Percentiles rank a stretch among this genome's conserved stretches.
Evolutionary conservation across 1,140 invertebrate species (phyloP).

Genomic region (Cardiocondyla obscurior): DNA sequence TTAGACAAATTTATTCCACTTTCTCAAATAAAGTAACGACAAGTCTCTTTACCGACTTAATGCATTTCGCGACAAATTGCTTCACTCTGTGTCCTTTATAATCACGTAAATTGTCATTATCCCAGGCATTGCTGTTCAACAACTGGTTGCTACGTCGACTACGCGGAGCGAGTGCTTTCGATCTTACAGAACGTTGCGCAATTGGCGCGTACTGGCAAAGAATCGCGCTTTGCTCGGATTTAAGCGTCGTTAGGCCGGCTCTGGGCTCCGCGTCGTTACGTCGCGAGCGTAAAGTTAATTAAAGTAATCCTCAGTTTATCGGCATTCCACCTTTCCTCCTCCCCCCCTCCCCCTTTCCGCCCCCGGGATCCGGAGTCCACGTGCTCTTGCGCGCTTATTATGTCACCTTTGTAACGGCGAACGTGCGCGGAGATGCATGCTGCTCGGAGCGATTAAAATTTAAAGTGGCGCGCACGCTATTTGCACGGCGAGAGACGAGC

Average conservation of each 20-base stretch:
- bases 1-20: constrained; percentile 8
- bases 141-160: background rate
- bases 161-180: background rate
- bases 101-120: constrained; percentile 48
- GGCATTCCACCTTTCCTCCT: no score
- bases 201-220: background rate
- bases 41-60: constrained; percentile 18
- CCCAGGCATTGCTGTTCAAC: constrained; percentile 30
- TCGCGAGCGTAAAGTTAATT: constrained; percentile 51
- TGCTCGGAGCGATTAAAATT: constrained; percentile 49
- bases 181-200: background rate
- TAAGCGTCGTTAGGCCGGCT: background rate
- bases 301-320: constrained; percentile 58
- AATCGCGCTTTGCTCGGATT: background rate
- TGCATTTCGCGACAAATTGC: constrained; percentile 47
- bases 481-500: constrained; percentile 19
- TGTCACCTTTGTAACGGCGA: constrained; percentile 34
- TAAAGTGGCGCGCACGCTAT: constrained; percentile 40
- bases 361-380: background rate
- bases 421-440: background rate
- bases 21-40: constrained; percentile 4
- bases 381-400: constrained; percentile 42
- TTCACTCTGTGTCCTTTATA: background rate
- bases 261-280: background rate
- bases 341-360: no score